phyloP scores from a whole-genome alignment of 2,888 invertebrate genomes.

The Drosophila merina region DNA sequence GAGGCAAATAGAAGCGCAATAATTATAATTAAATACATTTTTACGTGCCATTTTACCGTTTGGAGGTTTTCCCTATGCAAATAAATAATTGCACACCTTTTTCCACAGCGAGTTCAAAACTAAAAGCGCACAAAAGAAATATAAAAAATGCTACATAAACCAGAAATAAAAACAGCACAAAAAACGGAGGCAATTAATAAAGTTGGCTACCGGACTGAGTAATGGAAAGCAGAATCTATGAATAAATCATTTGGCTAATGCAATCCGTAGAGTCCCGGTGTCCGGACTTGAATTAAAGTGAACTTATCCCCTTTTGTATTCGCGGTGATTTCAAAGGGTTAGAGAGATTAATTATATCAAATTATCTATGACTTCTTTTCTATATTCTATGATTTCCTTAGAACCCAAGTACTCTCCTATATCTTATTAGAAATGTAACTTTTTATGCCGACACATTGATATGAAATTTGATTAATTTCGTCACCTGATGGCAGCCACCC shows the following conservation, averaged over 20 bases:
- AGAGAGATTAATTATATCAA: slow-evolving; percentile 1
- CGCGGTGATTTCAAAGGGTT: slow-evolving; percentile 6
- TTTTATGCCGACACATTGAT: slow-evolving; percentile 39
- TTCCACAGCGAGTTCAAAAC: slow-evolving; percentile 38
- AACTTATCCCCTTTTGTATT: slow-evolving; percentile 6
- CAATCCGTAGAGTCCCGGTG: slow-evolving; percentile 4
- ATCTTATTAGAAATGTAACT: neutral
- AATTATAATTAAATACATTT: slow-evolving; percentile 79
- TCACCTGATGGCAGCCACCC: slow-evolving; percentile 37
- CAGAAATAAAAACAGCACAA: neutral
- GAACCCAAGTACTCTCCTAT: neutral
- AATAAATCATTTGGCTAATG: slow-evolving; percentile 34
- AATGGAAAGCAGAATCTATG: slow-evolving; percentile 40
- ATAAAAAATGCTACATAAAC: slow-evolving; percentile 30
- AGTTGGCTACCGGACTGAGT: slow-evolving; percentile 15
- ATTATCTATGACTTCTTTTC: too few species aligned
- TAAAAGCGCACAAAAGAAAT: slow-evolving; percentile 14
- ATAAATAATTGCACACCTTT: slow-evolving; percentile 75
- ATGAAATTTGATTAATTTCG: slow-evolving; percentile 44
- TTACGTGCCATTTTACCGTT: slow-evolving; percentile 74
- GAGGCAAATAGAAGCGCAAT: slow-evolving; percentile 66
- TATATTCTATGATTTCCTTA: neutral
- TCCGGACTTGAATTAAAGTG: slow-evolving; percentile 18
- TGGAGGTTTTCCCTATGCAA: slow-evolving; percentile 66
- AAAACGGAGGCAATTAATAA: slow-evolving; percentile 40